A percentile compares a stretch with the other conserved stretches of the same genome.
These are phyloP conservation scores for Leptatherina wallacei DNA, from an alignment of 2,797 vertebrate genomes.

Conservation along the genomic window DNA sequence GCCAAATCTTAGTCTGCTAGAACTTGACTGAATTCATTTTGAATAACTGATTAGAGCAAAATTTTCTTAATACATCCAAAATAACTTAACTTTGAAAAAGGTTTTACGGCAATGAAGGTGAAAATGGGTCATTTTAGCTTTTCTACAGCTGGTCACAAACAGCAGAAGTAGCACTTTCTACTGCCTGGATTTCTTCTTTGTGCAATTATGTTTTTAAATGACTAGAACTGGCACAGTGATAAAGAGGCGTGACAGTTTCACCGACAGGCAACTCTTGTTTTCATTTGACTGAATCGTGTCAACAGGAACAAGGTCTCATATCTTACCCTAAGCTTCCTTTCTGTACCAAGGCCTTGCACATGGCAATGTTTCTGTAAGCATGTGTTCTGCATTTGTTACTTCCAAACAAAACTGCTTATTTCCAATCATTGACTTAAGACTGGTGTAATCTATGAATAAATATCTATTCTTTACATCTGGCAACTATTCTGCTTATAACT, in stretches of 20 bases:
- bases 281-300: slow-evolving; percentile 26
- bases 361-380: slow-evolving; percentile 68
- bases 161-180: slow-evolving; percentile 52
- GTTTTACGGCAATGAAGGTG: slow-evolving; percentile 7
- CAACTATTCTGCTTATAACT: slow-evolving; percentile 33
- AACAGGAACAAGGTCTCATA: slow-evolving; percentile 33
- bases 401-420: slow-evolving; percentile 65
- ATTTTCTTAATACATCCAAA: slow-evolving; percentile 17
- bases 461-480: slow-evolving; percentile 74
- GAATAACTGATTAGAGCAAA: slow-evolving; percentile 1
- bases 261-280: slow-evolving; percentile 20
- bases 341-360: slow-evolving; percentile 55
- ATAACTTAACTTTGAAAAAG: neutral
- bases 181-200: slow-evolving; percentile 35
- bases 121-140: slow-evolving; percentile 3
- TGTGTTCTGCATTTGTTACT: slow-evolving; percentile 75
- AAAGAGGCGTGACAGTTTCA: slow-evolving; percentile 10
- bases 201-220: slow-evolving; percentile 18
- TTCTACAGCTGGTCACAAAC: slow-evolving; percentile 2
- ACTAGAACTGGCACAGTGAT: slow-evolving; percentile 10
- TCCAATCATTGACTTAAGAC: slow-evolving; percentile 60
- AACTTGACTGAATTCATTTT: slow-evolving; percentile 10
- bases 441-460: slow-evolving; percentile 75
- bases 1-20: slow-evolving; percentile 17
- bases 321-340: slow-evolving; percentile 37